Conservation (phyloP, 1,140 invertebrate species). For the Scaptodrosophila lebanonensis region DNA sequence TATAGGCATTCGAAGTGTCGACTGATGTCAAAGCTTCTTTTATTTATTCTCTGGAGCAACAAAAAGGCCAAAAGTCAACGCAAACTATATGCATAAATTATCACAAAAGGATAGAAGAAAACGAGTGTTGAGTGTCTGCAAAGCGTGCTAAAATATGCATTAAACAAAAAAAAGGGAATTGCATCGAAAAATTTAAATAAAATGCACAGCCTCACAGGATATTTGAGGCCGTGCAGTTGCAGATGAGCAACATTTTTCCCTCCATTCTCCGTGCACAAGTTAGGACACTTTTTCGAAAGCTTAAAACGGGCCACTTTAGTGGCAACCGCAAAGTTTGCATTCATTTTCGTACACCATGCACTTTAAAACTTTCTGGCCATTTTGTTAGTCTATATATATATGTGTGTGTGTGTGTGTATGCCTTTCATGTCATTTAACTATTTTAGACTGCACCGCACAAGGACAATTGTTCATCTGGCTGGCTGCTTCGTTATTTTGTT, state of each 20-base stretch:
- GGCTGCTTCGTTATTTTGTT: slow-evolving; percentile 28
- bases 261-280: slow-evolving; percentile 60
- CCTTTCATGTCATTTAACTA: slow-evolving; percentile 71
- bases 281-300: slow-evolving; percentile 48
- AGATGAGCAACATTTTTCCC: slow-evolving; percentile 51
- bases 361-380: too few relatives aligned
- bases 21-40: slow-evolving; percentile 62
- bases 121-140: too few relatives aligned
- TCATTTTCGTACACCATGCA: too few relatives aligned
- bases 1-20: slow-evolving; percentile 36
- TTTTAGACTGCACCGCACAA: slow-evolving; percentile 29
- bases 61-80: slow-evolving; percentile 66
- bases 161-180: slow-evolving; percentile 8
- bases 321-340: slow-evolving; percentile 67
- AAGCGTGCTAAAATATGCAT: too few relatives aligned
- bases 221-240: too few relatives aligned
- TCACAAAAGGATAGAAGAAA: slow-evolving; percentile 48
- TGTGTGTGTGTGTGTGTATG: slow-evolving; percentile 14
- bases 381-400: neutral
- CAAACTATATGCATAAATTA: slow-evolving; percentile 73
- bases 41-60: slow-evolving; percentile 61
- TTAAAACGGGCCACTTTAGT: slow-evolving; percentile 70
- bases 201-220: slow-evolving; percentile 21
- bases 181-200: neutral
- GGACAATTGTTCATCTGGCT: slow-evolving; percentile 12